phyloP scores from a whole-genome alignment of 2,797 vertebrate species.

The Aphelocoma californica region DNA sequence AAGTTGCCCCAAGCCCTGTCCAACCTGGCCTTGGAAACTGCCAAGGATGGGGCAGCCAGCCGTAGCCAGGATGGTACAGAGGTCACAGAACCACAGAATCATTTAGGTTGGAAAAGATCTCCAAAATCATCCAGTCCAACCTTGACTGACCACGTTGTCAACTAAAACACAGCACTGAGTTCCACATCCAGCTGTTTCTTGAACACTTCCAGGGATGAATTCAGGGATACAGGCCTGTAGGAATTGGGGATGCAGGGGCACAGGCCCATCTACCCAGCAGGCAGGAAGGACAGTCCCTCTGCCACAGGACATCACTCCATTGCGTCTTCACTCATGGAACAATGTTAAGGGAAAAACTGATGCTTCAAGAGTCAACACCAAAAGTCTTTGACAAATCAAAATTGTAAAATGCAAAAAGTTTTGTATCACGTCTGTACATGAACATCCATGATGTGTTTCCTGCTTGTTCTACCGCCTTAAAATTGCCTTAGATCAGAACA shows the following conservation, averaged over 20 bases:
- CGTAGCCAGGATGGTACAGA: background rate
- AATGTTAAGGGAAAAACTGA: background rate
- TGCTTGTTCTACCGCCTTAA: background rate
- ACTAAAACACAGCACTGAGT: background rate
- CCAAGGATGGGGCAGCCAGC: background rate
- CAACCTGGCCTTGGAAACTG: accelerated
- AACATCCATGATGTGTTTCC: background rate
- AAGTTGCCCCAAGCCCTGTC: accelerated
- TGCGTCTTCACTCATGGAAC: background rate
- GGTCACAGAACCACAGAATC: background rate
- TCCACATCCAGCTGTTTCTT: background rate
- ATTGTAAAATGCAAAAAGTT: background rate
- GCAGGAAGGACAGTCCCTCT: background rate
- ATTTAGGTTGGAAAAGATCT: background rate
- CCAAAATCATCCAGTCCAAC: background rate
- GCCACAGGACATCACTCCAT: background rate
- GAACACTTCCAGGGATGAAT: background rate
- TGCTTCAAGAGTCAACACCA: background rate
- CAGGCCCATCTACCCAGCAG: background rate
- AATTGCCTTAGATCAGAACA: background rate
- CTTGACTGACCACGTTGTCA: background rate
- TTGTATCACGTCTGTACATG: accelerated
- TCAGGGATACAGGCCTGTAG: background rate
- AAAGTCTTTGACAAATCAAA: background rate
- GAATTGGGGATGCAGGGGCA: background rate